Base-by-base conservation (phyloP, 2,888 invertebrate species). In the Lydus trimaculatus region DNA sequence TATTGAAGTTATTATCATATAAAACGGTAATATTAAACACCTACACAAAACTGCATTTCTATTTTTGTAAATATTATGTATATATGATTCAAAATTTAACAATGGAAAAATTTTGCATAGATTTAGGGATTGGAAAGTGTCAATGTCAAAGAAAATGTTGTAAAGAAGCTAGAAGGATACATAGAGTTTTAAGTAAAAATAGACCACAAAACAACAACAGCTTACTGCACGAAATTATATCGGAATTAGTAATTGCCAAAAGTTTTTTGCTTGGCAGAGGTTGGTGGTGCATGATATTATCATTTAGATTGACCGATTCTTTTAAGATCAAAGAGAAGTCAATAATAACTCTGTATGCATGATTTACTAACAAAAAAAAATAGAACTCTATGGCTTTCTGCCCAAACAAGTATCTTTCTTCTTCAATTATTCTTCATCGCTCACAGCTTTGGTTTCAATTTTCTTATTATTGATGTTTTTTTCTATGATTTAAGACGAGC, bases 221-320 rank as follows among this genome's bases (percentile, higher is more conserved):
- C 73, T 86, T 91, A 74, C 87, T 91, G 83, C 88, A 88, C 84
- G 91, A 91, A 86, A 91, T 91, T 83, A 90, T 91, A 85, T 87
- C 86, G 73, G 87, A 88, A 75, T 86, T 89, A 78, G 84, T 83
- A 77, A 80, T 89, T 81, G 88, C 89, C 78, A 89, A 87, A 82
- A 91, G 91, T 81, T 91, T 91, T 85, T 87, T 91, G 80, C 87
- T 88, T 83, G 85, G 82, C 63, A 82, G 83, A 87, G 84, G 84
- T 84, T 80, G 74, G 79, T 80, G 65, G 63, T 74, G 52, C 43
- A 39, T 23, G 43, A 52, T 9, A 52, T 52, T 9, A 23, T 23
- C 25, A 11, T 3, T 13, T 17, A 43, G 6, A 43, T 43, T 43
- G 43, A 17, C 15, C 36, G 15, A 36, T 28, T 28, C 28, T 28